These are phyloP conservation scores for Sphaerophoria taeniata DNA, from an alignment of 2,888 invertebrate genomes.

Conservation along the genomic window DNA sequence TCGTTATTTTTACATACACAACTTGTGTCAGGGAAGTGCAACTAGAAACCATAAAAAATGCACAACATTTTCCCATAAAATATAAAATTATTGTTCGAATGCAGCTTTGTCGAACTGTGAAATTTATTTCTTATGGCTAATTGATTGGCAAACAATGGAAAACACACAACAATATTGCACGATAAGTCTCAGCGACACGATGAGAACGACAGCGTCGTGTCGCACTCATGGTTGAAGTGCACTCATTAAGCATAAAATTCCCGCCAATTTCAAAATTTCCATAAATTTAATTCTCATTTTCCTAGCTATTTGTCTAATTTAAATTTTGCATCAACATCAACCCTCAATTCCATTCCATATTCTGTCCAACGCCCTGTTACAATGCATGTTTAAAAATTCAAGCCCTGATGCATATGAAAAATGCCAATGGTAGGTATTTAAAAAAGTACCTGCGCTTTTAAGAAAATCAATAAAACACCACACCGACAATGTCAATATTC, in stretches of 20 bases:
- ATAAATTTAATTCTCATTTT: neutral
- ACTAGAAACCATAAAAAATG: neutral
- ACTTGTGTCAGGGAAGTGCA: neutral
- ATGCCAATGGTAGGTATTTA: neutral
- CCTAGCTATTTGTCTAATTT: conserved; percentile 1
- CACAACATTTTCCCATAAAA: too few relatives aligned
- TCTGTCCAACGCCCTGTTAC: conserved; percentile 7
- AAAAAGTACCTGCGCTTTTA: neutral
- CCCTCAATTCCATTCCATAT: too few relatives aligned
- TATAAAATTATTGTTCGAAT: neutral
- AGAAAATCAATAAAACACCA: conserved; percentile 33
- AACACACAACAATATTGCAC: neutral
- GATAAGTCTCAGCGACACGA: neutral
- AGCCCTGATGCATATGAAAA: neutral
- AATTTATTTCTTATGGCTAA: neutral
- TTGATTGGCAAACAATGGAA: conserved; percentile 20
- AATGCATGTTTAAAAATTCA: neutral
- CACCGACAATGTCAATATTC: conserved; percentile 8
- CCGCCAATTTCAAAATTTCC: neutral
- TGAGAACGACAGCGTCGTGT: neutral
- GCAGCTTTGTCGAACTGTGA: neutral
- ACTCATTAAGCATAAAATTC: neutral
- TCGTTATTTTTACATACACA: neutral
- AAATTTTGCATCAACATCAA: conserved; percentile 6
- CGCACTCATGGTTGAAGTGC: neutral